Evolutionary conservation across 2,113 vertebrate species (phyloP), one percentile per base, ranked within the genome.

Genomic region (Chrysemys picta): DNA sequence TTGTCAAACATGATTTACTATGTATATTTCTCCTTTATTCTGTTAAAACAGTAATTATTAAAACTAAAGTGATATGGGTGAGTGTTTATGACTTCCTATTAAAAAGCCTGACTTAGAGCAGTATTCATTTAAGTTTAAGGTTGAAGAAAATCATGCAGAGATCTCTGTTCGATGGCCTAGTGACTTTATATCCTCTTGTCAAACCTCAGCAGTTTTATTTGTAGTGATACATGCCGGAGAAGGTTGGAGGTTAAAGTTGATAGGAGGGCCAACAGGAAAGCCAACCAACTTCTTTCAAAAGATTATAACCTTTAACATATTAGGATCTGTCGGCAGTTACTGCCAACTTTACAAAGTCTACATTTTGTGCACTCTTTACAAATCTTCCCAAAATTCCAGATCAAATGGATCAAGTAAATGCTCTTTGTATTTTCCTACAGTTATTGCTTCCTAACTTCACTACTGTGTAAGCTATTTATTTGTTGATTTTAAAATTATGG

Each of bases 1-100:
- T 98, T 99, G 99, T 99, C 99, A 99, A 99, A 99, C 99, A 99
- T 98, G 98, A 99, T 99, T 99, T 99, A 99, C 98, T 98, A 98
- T 98, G 99, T 99, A 98, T 99, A 99, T 98, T 98, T 98, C 97
- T 97, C 92, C 94, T 94, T 90, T 94, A 97, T 92, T 98, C 97
- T 98, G 98, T 98, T 99, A 98, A 99, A 99, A 98, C 98, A 98
- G 98, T 98, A 98, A 99, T 99, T 99, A 99, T 98, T 99, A 99
- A 98, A 98, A 98, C 98, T 97, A 97, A 98, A 98, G 98, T 80
- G 98, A 98, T 98, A 98, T 84, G 98, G 98, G 94, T 91, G 97
- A 97, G 94, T 98, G 98, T 99, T 99, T 98, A 98, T 84, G 97
- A 98, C 98, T 98, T 98, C 97, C 98, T 98, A 98, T 97, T 97